Conservation (phyloP, 2,113 vertebrate genomes). For the Suricata suricatta region DNA sequence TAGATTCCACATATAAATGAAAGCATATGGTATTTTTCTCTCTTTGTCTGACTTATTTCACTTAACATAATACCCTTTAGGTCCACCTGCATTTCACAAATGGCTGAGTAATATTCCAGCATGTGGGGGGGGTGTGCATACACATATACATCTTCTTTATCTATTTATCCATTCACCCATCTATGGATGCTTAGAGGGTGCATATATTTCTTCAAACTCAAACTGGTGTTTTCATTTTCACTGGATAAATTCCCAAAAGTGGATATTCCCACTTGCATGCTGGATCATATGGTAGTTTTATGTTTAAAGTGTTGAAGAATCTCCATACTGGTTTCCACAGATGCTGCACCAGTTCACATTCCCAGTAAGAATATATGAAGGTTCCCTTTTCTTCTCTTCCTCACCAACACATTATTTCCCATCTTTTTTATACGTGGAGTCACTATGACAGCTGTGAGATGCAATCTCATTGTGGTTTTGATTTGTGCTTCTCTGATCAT, state of each 20-base stretch:
- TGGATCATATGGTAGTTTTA: not conserved
- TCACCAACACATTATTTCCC: not conserved
- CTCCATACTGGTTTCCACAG: not conserved
- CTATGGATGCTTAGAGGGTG: not conserved
- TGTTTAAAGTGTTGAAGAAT: not conserved
- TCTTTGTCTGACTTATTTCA: not conserved
- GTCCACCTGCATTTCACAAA: not conserved
- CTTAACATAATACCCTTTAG: not conserved
- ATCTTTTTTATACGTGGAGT: not conserved
- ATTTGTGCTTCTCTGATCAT: not conserved
- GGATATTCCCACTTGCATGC: not conserved
- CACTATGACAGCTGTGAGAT: not conserved
- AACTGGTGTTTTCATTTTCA: not conserved
- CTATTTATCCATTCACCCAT: not conserved
- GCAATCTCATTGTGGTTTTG: not conserved
- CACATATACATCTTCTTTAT: not conserved
- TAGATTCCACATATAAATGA: not conserved
- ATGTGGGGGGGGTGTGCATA: too few species aligned
- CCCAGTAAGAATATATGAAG: not conserved
- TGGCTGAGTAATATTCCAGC: not conserved
- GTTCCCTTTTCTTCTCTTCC: not conserved
- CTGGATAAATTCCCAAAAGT: not conserved
- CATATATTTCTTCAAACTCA: not conserved
- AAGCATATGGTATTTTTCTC: not conserved
- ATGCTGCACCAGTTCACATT: not conserved